Evolutionary conservation across 1,140 invertebrate species (phyloP), one percentile per base, ranked within the genome.

Genomic region (Trachymyrmex cornetzi): DNA sequence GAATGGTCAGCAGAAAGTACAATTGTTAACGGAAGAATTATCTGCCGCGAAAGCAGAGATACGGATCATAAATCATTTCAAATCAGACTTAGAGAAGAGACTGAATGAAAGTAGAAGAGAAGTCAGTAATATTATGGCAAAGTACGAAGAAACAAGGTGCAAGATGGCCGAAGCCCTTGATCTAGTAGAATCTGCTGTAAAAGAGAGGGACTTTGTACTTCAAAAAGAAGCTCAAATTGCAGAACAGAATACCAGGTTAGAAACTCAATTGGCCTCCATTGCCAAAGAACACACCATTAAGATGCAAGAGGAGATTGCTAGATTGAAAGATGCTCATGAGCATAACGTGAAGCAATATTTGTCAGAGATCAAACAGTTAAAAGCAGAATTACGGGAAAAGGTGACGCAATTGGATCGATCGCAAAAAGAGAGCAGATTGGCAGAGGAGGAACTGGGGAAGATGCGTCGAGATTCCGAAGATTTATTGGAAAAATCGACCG

Each of bases 141-240:
- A 93, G 50, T 92, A 95, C 57, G 85, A 91, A 30, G 94, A 94
- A 88, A 92, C 93, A 1, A 93, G 94, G 75, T 81, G 44, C 44
- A 95, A 96, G 88, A 94, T 96, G 71, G 92, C 92, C 0, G 96
- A 96, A 89, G 95, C 96, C 7, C 89, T 96, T 24, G 91, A 93
- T 24, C 85, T 96, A 0, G 95, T 96, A 55, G 96, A 96, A 87
- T 90, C 94, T 7, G 95, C 95, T 0, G 91, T 95, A 3, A 91
- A 82, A 24, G 96, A 96, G 66, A 96, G 96, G 79, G 94, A 95
- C 72, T 87, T 95, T 5, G 89, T 95, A 14, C 80, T 96, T n/a
- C 95, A 95, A 82, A 95, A 96, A 88, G 94, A 96, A 77, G 87
- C 95, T 19, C 93, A 94, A 44, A 93, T 95, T 71, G 27, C 88